Conservation (phyloP, 2,888 invertebrate genomes). For the Celastrina argiolus region DNA sequence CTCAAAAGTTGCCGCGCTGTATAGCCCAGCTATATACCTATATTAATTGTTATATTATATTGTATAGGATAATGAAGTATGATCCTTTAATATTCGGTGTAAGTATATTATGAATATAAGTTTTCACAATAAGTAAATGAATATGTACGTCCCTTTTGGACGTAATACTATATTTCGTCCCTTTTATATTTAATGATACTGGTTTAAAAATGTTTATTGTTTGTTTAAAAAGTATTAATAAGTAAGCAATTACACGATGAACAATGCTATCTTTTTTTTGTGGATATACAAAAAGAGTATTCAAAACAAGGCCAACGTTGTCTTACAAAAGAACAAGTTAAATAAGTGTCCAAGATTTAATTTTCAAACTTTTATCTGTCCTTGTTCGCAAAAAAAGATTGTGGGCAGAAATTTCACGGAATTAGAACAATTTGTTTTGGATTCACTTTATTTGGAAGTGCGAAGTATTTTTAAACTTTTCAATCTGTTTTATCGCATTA, state of each 20-base stretch:
- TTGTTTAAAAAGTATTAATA: neutral
- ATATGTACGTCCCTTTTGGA: too few species aligned
- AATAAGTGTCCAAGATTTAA: slow-evolving; percentile 20
- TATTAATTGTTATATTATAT: too few species aligned
- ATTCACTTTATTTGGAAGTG: slow-evolving; percentile 4
- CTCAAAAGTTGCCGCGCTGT: too few species aligned
- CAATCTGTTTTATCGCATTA: neutral
- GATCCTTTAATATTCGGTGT: too few species aligned
- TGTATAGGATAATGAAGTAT: too few species aligned
- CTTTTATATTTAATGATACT: too few species aligned
- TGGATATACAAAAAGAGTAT: slow-evolving; percentile 6
- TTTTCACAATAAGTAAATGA: too few species aligned
- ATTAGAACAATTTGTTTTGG: slow-evolving; percentile 22
- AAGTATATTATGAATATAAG: too few species aligned
- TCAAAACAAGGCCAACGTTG: slow-evolving; percentile 7
- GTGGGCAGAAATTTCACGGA: slow-evolving; percentile 8
- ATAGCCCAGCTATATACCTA: too few species aligned
- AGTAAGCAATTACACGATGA: neutral
- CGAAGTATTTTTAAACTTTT: slow-evolving; percentile 5
- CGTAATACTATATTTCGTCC: too few species aligned
- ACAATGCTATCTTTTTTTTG: slow-evolving; percentile 10
- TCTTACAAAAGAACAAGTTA: slow-evolving; percentile 17
- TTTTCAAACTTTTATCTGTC: slow-evolving; percentile 19
- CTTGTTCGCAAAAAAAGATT: slow-evolving; percentile 20
- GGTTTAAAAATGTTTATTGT: slow-evolving; percentile 5